Percentiles rank a stretch among this genome's conserved stretches.
phyloP scores from a whole-genome alignment of 2,797 vertebrate species.

The Delichon dasypus region DNA sequence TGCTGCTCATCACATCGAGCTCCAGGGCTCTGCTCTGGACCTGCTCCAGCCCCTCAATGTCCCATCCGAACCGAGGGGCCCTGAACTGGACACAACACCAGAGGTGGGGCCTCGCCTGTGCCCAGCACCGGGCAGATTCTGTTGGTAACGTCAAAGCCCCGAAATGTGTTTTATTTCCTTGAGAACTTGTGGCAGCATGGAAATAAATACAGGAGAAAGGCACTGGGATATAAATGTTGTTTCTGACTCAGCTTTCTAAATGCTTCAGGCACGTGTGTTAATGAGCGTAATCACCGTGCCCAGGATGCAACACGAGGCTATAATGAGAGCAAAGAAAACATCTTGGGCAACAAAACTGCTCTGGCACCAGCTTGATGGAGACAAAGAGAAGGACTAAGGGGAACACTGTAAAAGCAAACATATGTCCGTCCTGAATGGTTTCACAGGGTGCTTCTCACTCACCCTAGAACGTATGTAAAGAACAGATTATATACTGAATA shows the following conservation, averaged over 20 bases:
- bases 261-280: background rate
- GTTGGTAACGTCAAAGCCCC: background rate
- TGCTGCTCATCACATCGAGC: background rate
- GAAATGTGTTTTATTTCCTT: rapidly evolving
- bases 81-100: background rate
- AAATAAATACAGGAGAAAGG: background rate
- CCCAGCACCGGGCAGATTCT: background rate
- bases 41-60: rapidly evolving
- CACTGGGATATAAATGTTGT: background rate
- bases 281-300: background rate
- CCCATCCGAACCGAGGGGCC: rapidly evolving
- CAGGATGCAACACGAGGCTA: background rate
- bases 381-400: background rate
- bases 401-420: background rate
- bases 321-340: background rate
- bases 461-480: rapidly evolving
- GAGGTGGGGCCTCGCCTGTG: background rate
- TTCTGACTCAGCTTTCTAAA: background rate
- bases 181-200: background rate
- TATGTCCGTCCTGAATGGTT: rapidly evolving
- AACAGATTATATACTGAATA: background rate
- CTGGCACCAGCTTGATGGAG: background rate
- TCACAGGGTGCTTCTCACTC: background rate
- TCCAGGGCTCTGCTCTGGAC: rapidly evolving
- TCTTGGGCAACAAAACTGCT: background rate